Conservation (phyloP, 2,113 vertebrate species). For the Sinocyclocheilus grahami region DNA sequence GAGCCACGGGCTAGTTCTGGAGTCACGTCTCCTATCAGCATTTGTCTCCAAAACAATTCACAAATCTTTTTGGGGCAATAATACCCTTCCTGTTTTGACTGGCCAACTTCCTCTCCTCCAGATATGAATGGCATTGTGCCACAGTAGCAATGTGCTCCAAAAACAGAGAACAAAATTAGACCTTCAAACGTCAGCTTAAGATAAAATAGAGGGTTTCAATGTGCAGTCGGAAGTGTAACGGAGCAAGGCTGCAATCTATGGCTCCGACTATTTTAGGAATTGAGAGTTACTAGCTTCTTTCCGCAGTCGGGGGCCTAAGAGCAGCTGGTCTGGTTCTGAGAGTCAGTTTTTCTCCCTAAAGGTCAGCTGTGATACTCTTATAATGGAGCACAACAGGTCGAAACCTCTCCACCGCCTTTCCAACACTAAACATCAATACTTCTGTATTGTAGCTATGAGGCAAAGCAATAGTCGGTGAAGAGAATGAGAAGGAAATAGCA, state of each 20-base stretch:
- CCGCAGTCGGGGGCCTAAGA: slow-evolving; percentile 18
- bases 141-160: background rate
- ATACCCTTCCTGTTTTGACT: slow-evolving; percentile 32
- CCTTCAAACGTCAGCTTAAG: slow-evolving; percentile 27
- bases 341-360: slow-evolving; percentile 20
- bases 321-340: slow-evolving; percentile 36
- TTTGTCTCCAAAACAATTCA: background rate
- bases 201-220: slow-evolving; percentile 50
- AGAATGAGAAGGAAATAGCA: background rate
- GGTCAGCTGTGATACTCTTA: background rate
- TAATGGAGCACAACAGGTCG: background rate
- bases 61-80: background rate
- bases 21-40: background rate
- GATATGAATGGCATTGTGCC: background rate
- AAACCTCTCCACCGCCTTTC: background rate
- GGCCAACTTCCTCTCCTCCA: slow-evolving; percentile 3
- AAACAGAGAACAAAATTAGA: slow-evolving; percentile 42
- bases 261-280: slow-evolving; percentile 49
- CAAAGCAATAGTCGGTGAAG: background rate
- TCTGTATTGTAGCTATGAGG: background rate
- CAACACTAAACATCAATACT: background rate
- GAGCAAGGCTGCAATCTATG: slow-evolving; percentile 52
- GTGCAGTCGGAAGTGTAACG: slow-evolving; percentile 35
- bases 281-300: slow-evolving; percentile 45
- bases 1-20: background rate